Percentiles rank a stretch among this genome's conserved stretches.
phyloP scores from a whole-genome alignment of 2,797 vertebrate species.

The Semotilus atromaculatus region DNA sequence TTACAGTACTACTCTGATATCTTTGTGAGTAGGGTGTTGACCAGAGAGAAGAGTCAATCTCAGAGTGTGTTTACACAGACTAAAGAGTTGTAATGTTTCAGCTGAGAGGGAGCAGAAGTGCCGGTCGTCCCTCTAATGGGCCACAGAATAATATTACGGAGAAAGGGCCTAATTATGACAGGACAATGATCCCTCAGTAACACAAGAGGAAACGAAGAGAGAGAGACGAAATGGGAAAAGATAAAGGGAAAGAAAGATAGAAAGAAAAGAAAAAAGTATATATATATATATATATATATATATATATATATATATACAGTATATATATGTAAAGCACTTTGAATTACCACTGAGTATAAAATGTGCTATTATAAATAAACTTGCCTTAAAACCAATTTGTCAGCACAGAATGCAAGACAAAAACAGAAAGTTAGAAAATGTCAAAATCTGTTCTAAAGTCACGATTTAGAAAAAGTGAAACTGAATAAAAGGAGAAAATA shows the following conservation, averaged over 20 bases:
- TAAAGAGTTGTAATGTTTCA: conserved; percentile 56
- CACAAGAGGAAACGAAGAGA: background rate
- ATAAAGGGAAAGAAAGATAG: background rate
- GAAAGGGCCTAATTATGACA: conserved; percentile 50
- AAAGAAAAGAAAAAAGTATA: background rate
- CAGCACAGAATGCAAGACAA: background rate
- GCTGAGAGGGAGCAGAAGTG: conserved; percentile 44
- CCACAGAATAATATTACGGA: conserved; percentile 39
- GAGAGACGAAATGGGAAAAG: background rate
- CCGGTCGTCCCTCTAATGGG: conserved; percentile 46
- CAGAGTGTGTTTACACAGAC: conserved; percentile 56
- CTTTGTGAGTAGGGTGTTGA: conserved; percentile 25
- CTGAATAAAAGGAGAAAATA: background rate
- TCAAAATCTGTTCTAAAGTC: background rate
- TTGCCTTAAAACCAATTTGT: background rate
- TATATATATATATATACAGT: too few species aligned
- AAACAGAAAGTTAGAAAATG: background rate
- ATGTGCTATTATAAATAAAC: background rate
- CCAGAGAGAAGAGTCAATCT: conserved; percentile 40
- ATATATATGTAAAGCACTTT: background rate
- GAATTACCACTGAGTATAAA: background rate
- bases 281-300: background rate
- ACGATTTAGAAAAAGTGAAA: background rate
- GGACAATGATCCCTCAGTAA: conserved; percentile 18
- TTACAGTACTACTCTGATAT: conserved; percentile 29